These are phyloP conservation scores for Leptopilina myrica DNA, from an alignment of 2,888 invertebrate species.

Conservation along the genomic window DNA sequence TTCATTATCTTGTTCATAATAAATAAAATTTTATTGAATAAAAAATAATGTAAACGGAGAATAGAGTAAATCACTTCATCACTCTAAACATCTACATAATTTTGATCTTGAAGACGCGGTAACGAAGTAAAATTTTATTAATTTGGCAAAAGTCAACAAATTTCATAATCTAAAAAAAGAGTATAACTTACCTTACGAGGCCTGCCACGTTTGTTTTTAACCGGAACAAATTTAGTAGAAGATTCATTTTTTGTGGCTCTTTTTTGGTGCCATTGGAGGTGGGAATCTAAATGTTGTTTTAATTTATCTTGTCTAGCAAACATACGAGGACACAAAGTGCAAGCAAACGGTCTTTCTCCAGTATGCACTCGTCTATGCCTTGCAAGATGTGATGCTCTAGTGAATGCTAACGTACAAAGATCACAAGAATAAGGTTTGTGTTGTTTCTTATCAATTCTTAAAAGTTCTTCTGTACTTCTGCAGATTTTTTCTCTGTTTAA, in stretches of 20 bases:
- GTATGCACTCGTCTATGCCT: conserved; percentile 85
- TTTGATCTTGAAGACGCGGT: too few relatives aligned
- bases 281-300: conserved; percentile 80
- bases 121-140: too few relatives aligned
- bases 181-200: conserved; percentile 69
- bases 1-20: too few relatives aligned
- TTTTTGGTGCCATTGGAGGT: conserved; percentile 70
- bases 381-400: conserved; percentile 83
- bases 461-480: conserved; percentile 39
- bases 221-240: conserved; percentile 45
- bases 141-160: too few relatives aligned
- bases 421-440: conserved; percentile 73
- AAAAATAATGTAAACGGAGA: too few relatives aligned
- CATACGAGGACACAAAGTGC: conserved; percentile 83
- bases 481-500: conserved; percentile 35
- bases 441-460: conserved; percentile 61
- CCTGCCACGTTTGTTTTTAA: conserved; percentile 70
- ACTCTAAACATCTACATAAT: too few relatives aligned
- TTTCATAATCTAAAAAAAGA: too few relatives aligned
- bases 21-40: too few relatives aligned
- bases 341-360: conserved; percentile 84
- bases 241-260: conserved; percentile 48
- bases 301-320: conserved; percentile 86
- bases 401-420: conserved; percentile 78
- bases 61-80: too few relatives aligned